phyloP scores from a whole-genome alignment of 2,888 invertebrate species.

The Amorpha juglandis region DNA sequence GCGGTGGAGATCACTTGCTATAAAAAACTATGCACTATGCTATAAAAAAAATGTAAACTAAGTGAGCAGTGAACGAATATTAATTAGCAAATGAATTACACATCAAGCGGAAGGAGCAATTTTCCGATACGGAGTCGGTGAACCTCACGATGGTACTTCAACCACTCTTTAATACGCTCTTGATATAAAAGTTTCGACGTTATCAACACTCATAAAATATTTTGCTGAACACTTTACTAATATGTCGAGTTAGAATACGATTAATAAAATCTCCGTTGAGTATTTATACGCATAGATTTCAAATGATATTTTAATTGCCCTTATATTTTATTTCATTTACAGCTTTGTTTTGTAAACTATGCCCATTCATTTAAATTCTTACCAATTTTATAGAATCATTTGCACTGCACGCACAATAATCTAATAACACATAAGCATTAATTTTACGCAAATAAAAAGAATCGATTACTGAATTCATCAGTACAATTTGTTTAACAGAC shows the following conservation, averaged over 20 bases:
- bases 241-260: not conserved
- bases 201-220: not conserved
- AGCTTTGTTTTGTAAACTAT: no score
- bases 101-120: conserved; percentile 57
- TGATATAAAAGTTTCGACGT: not conserved
- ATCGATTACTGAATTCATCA: not conserved
- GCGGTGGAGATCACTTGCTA: no score
- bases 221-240: not conserved
- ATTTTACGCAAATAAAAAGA: no score
- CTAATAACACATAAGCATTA: no score
- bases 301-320: not conserved
- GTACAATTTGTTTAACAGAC: not conserved
- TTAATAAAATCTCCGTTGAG: not conserved
- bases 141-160: not conserved
- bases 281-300: not conserved
- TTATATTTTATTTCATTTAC: not conserved
- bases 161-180: not conserved
- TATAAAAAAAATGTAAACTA: conserved; percentile 45
- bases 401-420: no score
- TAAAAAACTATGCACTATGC: no score
- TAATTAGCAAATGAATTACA: conserved; percentile 64
- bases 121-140: conserved; percentile 49
- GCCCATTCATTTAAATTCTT: no score
- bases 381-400: no score
- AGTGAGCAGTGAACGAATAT: conserved; percentile 53